Percentiles rank a stretch among this genome's conserved stretches.
These are phyloP conservation scores for Bombyx mandarina DNA, from an alignment of 1,140 invertebrate genomes.

Conservation along the genomic window DNA sequence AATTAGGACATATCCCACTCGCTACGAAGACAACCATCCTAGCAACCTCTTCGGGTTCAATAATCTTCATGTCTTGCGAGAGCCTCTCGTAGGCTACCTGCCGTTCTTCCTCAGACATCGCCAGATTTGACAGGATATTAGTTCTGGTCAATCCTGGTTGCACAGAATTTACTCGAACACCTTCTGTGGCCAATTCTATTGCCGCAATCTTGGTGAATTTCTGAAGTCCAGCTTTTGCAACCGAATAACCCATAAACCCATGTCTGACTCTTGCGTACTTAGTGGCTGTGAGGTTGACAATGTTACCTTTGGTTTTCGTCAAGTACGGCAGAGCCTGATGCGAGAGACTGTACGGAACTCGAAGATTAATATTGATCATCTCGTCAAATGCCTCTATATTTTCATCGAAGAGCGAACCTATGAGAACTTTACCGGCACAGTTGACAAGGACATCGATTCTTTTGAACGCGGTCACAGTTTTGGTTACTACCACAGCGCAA, in stretches of 20 bases:
- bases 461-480: slow-evolving; percentile 71
- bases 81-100: slow-evolving; percentile 75
- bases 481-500: slow-evolving; percentile 73
- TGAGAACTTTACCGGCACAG: slow-evolving; percentile 80
- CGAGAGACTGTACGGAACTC: slow-evolving; percentile 79
- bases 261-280: slow-evolving; percentile 13
- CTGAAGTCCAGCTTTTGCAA: slow-evolving; percentile 63
- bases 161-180: slow-evolving; percentile 77
- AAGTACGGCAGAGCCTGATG: slow-evolving; percentile 81
- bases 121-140: slow-evolving; percentile 70
- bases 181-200: slow-evolving; percentile 61
- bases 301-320: slow-evolving; percentile 63
- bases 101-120: slow-evolving; percentile 74
- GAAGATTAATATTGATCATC: slow-evolving; percentile 79
- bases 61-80: slow-evolving; percentile 78
- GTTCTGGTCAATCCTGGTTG: slow-evolving; percentile 76
- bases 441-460: slow-evolving; percentile 79
- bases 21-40: slow-evolving; percentile 84
- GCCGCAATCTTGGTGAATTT: slow-evolving; percentile 79
- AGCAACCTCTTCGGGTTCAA: slow-evolving; percentile 80
- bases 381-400: slow-evolving; percentile 78
- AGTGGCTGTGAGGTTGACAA: slow-evolving; percentile 21
- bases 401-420: slow-evolving; percentile 79
- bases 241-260: slow-evolving; percentile 19
- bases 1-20: slow-evolving; percentile 81